Conservation (phyloP, 2,797 vertebrate species). For the Pagetopsis macropterus region DNA sequence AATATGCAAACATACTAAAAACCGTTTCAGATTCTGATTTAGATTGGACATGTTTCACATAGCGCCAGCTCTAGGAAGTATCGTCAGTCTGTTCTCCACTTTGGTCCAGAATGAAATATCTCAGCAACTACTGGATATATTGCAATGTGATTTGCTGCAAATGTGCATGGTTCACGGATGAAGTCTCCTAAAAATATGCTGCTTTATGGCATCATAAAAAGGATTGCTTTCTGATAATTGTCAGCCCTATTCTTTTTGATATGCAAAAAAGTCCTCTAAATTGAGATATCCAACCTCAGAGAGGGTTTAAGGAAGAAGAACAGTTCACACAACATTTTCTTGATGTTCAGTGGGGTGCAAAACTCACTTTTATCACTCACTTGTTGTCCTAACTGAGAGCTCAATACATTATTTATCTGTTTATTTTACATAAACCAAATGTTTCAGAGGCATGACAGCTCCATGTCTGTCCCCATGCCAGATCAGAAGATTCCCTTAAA, state of each 20-base stretch:
- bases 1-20: too few relatives aligned
- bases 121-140: too few relatives aligned
- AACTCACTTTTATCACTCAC: background rate
- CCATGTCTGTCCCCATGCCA: conserved; percentile 37
- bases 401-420: conserved; percentile 50
- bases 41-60: too few relatives aligned
- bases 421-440: conserved; percentile 43
- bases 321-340: conserved; percentile 18
- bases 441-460: conserved; percentile 32
- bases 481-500: conserved; percentile 32
- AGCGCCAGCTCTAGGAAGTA: too few relatives aligned
- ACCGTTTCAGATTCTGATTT: too few relatives aligned
- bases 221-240: background rate
- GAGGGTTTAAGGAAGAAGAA: conserved; percentile 5
- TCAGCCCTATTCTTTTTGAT: conserved; percentile 19
- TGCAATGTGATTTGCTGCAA: too few relatives aligned
- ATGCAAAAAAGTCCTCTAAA: conserved; percentile 14
- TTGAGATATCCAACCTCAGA: conserved; percentile 21
- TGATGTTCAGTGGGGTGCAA: conserved; percentile 27
- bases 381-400: conserved; percentile 10
- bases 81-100: too few relatives aligned
- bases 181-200: background rate
- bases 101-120: too few relatives aligned
- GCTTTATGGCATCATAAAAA: conserved; percentile 16
- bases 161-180: too few relatives aligned